Evolutionary conservation across 2,113 vertebrate genomes (phyloP).

Genomic region (Trachemys scripta): DNA sequence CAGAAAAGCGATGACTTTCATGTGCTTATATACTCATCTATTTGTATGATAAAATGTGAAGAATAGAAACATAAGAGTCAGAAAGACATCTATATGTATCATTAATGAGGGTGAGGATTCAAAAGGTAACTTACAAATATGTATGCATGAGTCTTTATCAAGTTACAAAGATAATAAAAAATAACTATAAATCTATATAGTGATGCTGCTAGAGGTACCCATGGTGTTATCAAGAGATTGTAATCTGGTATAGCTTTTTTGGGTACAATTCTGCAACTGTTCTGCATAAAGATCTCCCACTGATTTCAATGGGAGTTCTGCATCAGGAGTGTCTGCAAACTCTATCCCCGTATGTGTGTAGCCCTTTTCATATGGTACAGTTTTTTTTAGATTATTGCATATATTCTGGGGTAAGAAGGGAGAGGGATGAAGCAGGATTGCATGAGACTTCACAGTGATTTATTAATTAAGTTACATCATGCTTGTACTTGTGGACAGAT

Average conservation of each 20-base stretch:
- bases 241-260: background rate
- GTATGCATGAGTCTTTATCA: background rate
- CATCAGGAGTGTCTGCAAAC: background rate
- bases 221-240: background rate
- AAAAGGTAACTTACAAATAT: background rate
- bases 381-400: no score
- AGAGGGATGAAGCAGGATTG: background rate
- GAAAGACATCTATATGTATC: background rate
- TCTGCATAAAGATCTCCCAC: background rate
- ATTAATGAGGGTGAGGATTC: background rate
- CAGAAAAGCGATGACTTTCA: background rate
- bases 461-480: background rate
- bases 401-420: no score
- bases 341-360: background rate
- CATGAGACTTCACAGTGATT: background rate
- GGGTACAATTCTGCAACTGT: background rate
- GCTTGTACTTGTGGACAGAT: background rate
- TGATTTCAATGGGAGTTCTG: background rate
- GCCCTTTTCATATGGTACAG: no score
- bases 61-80: background rate
- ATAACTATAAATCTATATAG: no score
- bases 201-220: no score
- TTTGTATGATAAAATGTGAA: background rate
- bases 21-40: background rate
- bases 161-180: background rate